Conservation (phyloP, 2,113 vertebrate species). For the Rhinoderma darwinii region DNA sequence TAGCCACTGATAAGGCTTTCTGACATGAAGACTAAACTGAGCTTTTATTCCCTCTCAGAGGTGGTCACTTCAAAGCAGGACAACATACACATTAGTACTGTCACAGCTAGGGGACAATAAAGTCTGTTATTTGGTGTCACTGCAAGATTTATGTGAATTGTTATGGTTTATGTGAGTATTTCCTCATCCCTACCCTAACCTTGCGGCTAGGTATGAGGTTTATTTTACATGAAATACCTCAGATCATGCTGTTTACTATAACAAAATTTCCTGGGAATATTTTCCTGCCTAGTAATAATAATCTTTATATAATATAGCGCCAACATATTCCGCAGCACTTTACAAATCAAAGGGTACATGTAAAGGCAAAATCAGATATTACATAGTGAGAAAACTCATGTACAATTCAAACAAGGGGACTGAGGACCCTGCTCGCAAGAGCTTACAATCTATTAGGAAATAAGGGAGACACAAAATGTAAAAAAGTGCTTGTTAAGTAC, state of each 20-base stretch:
- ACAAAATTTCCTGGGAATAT: neutral
- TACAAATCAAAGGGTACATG: no score
- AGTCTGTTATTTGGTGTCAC: slow-evolving; percentile 17
- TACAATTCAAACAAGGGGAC: no score
- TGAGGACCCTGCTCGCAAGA: no score
- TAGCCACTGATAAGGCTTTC: slow-evolving; percentile 35
- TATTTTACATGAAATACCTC: neutral
- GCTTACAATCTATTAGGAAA: no score
- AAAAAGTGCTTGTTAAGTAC: no score
- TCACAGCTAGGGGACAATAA: slow-evolving; percentile 40
- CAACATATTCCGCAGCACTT: no score
- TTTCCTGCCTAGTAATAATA: neutral
- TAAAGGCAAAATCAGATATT: no score
- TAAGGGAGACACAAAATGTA: no score
- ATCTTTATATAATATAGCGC: no score
- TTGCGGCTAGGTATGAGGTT: neutral
- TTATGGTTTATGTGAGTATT: neutral
- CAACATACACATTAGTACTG: slow-evolving; percentile 29
- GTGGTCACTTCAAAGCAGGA: slow-evolving; percentile 40
- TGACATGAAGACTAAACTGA: slow-evolving; percentile 40
- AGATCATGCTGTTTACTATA: neutral
- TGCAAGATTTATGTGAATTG: slow-evolving; percentile 18
- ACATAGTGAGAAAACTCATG: no score
- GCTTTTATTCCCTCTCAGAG: slow-evolving; percentile 47
- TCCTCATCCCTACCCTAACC: neutral